These are phyloP conservation scores for Todiramphus chloris DNA, from an alignment of 2,113 vertebrate species.

Conservation along the genomic window DNA sequence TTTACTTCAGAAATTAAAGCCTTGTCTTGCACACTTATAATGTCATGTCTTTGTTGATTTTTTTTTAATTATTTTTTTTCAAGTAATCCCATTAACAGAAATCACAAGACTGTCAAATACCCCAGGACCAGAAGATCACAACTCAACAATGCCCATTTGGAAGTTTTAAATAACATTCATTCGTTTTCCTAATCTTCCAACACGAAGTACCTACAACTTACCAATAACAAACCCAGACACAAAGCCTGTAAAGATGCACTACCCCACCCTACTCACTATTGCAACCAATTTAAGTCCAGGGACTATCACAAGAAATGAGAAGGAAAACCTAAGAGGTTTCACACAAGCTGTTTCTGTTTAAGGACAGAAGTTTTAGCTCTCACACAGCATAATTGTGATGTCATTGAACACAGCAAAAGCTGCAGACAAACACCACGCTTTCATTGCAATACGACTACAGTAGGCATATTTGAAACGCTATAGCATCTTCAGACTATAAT, in stretches of 20 bases:
- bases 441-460: conserved; percentile 59
- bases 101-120: conserved; percentile 68
- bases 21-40: conserved; percentile 44
- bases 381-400: conserved; percentile 72
- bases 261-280: background rate
- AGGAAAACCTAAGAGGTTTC: conserved; percentile 41
- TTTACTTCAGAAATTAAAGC: conserved; percentile 61
- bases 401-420: conserved; percentile 66
- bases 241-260: conserved; percentile 24
- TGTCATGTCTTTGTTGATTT: conserved; percentile 33
- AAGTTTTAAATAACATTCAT: conserved; percentile 59
- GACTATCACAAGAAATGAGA: conserved; percentile 16
- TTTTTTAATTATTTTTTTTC: conserved; percentile 18
- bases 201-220: conserved; percentile 15
- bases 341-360: conserved; percentile 73
- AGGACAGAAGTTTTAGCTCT: conserved; percentile 72
- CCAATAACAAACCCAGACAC: conserved; percentile 34
- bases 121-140: conserved; percentile 69
- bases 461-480: conserved; percentile 70
- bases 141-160: conserved; percentile 50
- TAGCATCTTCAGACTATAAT: conserved; percentile 71
- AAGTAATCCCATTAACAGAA: conserved; percentile 70
- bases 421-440: conserved; percentile 56
- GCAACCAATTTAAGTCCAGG: conserved; percentile 54
- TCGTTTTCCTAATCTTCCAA: conserved; percentile 47